Conservation (phyloP, 1,140 invertebrate species). For the Scaptomyza montana region DNA sequence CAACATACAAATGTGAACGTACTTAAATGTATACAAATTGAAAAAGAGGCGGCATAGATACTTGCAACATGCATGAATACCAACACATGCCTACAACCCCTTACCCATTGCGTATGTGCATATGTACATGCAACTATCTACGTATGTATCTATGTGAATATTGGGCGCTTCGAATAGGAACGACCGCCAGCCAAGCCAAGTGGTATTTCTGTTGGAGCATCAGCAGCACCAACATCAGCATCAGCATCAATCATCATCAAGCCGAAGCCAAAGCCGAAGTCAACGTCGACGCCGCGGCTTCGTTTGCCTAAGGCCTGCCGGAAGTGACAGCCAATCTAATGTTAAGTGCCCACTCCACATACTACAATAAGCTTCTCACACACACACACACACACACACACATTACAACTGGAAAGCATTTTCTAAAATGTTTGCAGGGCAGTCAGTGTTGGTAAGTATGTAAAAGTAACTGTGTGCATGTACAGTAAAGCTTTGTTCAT, state of each 20-base stretch:
- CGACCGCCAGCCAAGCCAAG: slow-evolving; percentile 6
- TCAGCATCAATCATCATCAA: slow-evolving; percentile 57
- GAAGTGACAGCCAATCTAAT: slow-evolving; percentile 79
- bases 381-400: slow-evolving; percentile 1
- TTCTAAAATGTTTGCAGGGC: slow-evolving; percentile 61
- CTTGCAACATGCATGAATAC: slow-evolving; percentile 2
- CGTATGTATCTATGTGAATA: slow-evolving; percentile 5
- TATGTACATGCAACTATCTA: too few species aligned
- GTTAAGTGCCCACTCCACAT: slow-evolving; percentile 74
- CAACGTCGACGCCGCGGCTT: slow-evolving; percentile 26
- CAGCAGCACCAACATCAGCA: slow-evolving; percentile 29
- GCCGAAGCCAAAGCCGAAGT: slow-evolving; percentile 22
- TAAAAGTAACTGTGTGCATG: background rate
- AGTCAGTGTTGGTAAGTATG: background rate
- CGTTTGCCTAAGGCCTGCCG: slow-evolving; percentile 67
- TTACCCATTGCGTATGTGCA: background rate
- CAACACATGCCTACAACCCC: background rate
- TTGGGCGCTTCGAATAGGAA: slow-evolving; percentile 16
- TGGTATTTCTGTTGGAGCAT: slow-evolving; percentile 6
- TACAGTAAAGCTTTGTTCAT: slow-evolving; percentile 17
- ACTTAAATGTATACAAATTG: background rate
- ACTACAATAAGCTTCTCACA: slow-evolving; percentile 20
- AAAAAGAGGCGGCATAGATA: slow-evolving; percentile 5
- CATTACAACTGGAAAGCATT: slow-evolving; percentile 75
- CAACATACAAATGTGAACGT: slow-evolving; percentile 6